phyloP scores from a whole-genome alignment of 2,888 invertebrate species.

The Plagiodera versicolora region DNA sequence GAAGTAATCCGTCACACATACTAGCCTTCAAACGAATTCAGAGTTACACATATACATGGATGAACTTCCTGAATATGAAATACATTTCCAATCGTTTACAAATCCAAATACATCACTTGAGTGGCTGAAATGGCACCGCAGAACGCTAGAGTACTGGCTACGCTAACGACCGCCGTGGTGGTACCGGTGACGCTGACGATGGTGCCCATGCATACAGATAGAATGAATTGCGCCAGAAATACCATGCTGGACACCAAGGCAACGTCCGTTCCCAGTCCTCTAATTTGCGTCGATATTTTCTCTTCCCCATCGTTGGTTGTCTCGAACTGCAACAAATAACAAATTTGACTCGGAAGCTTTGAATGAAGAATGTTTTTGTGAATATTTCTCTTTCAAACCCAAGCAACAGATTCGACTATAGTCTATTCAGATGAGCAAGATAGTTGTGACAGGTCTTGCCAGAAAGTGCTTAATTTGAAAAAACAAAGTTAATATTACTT shows the following conservation, averaged over 20 bases:
- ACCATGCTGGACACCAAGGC: conserved; percentile 94
- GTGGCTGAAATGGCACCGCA: conserved; percentile 85
- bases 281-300: conserved; percentile 63
- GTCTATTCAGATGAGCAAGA: too few species aligned
- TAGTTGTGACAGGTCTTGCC: too few species aligned
- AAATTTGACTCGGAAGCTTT: too few species aligned
- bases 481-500: too few species aligned
- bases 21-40: too few species aligned
- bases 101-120: conserved; percentile 85
- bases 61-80: too few species aligned
- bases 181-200: conserved; percentile 80
- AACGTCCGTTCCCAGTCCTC: conserved; percentile 93
- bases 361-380: not conserved
- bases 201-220: conserved; percentile 84
- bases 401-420: too few species aligned
- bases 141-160: conserved; percentile 81
- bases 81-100: conserved; percentile 58
- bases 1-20: too few species aligned
- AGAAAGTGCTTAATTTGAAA: too few species aligned
- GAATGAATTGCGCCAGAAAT: conserved; percentile 89
- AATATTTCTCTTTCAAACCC: too few species aligned
- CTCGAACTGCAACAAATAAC: conserved; percentile 65
- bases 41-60: too few species aligned
- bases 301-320: conserved; percentile 60
- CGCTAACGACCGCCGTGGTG: conserved; percentile 85